A percentile compares a stretch with the other conserved stretches of the same genome.
These are phyloP conservation scores for Peromyscus melanophrys DNA, from an alignment of 2,797 vertebrate genomes.

Conservation along the genomic window DNA sequence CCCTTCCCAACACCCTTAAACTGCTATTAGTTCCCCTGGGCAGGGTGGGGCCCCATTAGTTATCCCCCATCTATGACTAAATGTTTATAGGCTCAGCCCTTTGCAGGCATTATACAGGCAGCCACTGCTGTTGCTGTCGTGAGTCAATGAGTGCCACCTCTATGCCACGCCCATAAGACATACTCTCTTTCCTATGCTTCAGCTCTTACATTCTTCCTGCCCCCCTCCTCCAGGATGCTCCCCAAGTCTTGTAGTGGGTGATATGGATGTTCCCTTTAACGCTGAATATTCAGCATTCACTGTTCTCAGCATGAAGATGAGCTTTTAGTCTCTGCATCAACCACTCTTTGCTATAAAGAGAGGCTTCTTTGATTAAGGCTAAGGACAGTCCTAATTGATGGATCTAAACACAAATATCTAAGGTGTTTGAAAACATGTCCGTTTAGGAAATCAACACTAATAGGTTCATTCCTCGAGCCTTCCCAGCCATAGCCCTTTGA, in stretches of 20 bases:
- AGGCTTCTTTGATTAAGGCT: background rate
- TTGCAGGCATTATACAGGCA: background rate
- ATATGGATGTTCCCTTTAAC: background rate
- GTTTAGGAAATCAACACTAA: background rate
- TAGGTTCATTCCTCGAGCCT: background rate
- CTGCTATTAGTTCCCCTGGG: background rate
- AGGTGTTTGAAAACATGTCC: background rate
- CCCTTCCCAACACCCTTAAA: background rate
- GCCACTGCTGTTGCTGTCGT: background rate
- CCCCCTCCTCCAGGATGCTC: background rate
- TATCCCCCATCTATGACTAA: background rate
- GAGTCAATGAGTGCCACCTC: background rate
- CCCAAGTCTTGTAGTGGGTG: background rate
- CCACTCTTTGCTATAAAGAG: background rate
- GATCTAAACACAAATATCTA: background rate
- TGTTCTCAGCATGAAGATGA: background rate
- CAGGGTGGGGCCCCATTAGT: background rate
- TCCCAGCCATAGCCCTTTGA: background rate
- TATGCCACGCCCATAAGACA: background rate
- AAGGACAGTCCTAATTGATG: background rate
- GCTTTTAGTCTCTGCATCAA: background rate
- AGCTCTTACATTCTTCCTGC: background rate
- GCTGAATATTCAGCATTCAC: background rate
- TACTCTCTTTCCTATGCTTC: background rate
- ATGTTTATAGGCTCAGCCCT: background rate